Evolutionary conservation across 2,888 invertebrate genomes (phyloP).

Genomic region (Eristalinus sepulchralis): DNA sequence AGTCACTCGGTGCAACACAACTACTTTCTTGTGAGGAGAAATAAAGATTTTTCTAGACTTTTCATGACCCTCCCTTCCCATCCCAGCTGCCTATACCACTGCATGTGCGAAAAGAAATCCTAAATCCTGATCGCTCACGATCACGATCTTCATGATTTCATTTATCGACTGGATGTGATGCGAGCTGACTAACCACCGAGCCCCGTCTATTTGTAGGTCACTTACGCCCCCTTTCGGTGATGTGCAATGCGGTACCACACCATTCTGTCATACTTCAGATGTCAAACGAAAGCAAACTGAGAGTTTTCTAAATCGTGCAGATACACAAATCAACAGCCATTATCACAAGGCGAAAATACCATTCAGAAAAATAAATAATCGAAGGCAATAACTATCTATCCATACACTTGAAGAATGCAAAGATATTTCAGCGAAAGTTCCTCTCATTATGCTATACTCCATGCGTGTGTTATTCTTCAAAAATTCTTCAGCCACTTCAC

Average conservation of each 20-base stretch:
- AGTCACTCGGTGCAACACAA: no score
- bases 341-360: not conserved
- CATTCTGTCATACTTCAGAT: not conserved
- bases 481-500: slow-evolving; percentile 6
- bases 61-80: not conserved
- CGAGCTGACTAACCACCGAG: no score
- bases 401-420: slow-evolving; percentile 24
- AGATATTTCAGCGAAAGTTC: slow-evolving; percentile 63
- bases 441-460: not conserved
- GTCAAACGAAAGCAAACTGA: slow-evolving; percentile 30
- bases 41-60: not conserved
- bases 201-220: slow-evolving; percentile 26
- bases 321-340: not conserved
- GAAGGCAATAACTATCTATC: not conserved
- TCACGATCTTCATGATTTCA: not conserved
- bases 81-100: not conserved
- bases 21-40: not conserved
- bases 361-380: not conserved
- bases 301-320: slow-evolving; percentile 40
- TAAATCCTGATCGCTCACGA: not conserved
- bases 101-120: not conserved
- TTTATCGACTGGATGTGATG: slow-evolving; percentile 10
- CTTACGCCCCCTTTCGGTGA: slow-evolving; percentile 11
- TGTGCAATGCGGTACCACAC: not conserved
- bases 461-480: slow-evolving; percentile 15